A percentile compares a stretch with the other conserved stretches of the same genome.
Conservation (phyloP, 2,888 invertebrate genomes). For the Calliphora vomitoria region DNA sequence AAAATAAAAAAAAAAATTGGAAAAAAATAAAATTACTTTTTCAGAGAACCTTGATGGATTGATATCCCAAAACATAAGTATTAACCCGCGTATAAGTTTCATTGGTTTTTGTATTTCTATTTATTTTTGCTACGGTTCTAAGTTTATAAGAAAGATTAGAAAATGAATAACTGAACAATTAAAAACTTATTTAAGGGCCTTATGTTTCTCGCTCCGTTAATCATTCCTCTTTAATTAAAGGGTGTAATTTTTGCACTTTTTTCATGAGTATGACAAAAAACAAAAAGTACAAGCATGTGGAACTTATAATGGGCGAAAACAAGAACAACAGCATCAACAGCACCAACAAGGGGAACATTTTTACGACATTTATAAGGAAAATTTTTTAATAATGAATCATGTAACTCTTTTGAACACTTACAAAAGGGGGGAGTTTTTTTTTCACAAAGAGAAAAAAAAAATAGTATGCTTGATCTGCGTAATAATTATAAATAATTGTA, state of each 20-base stretch:
- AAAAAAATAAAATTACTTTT: no score
- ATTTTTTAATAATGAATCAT: constrained; percentile 65
- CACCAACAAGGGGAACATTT: constrained; percentile 22
- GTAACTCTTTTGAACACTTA: constrained; percentile 18
- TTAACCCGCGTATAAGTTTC: no score
- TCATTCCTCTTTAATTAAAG: constrained; percentile 36
- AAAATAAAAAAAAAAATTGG: no score
- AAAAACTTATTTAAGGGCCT: no score
- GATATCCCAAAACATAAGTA: no score
- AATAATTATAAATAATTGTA: constrained; percentile 57
- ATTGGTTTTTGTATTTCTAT: no score
- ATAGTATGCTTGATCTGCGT: constrained; percentile 8
- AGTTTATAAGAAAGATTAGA: no score
- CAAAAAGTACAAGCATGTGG: neutral
- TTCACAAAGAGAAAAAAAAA: neutral
- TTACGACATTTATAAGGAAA: constrained; percentile 33
- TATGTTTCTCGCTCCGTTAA: neutral
- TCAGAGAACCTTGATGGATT: no score
- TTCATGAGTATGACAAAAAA: neutral
- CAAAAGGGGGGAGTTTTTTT: constrained; percentile 34
- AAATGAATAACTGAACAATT: no score
- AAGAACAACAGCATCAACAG: neutral
- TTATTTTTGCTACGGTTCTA: no score
- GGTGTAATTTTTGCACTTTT: constrained; percentile 30
- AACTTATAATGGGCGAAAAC: constrained; percentile 22